phyloP scores from a whole-genome alignment of 1,140 invertebrate genomes.

The Philotrypesis tridentata region DNA sequence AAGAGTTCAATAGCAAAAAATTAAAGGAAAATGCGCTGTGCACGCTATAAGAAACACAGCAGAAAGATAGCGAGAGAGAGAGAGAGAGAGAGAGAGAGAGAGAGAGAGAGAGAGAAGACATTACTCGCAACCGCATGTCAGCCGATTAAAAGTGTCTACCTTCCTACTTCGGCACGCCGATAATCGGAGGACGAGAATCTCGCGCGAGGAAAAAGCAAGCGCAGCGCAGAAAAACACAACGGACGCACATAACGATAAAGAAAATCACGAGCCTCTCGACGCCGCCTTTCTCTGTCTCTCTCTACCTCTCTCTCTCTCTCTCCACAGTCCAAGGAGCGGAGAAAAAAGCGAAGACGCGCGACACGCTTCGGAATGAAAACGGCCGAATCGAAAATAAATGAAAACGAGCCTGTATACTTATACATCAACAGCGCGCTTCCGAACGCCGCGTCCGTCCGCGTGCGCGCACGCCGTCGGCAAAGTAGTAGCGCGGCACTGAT shows the following conservation, averaged over 20 bases:
- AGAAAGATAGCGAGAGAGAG: too few species aligned
- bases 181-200: not conserved
- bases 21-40: not conserved
- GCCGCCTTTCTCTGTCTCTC: too few species aligned
- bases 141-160: not conserved
- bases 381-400: not conserved
- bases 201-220: not conserved
- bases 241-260: too few species aligned
- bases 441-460: not conserved
- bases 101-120: too few species aligned
- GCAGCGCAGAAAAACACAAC: not conserved
- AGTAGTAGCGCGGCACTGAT: not conserved
- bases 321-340: not conserved
- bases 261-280: too few species aligned
- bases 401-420: not conserved
- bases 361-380: not conserved
- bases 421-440: not conserved
- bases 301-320: too few species aligned
- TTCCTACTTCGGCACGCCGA: not conserved
- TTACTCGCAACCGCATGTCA: not conserved
- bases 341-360: not conserved
- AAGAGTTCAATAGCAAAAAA: not conserved
- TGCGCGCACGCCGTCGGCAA: not conserved
- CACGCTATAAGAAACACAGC: not conserved
- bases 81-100: too few species aligned